Evolutionary conservation across 2,888 invertebrate genomes (phyloP).

Genomic region (Campopleginae sp.): DNA sequence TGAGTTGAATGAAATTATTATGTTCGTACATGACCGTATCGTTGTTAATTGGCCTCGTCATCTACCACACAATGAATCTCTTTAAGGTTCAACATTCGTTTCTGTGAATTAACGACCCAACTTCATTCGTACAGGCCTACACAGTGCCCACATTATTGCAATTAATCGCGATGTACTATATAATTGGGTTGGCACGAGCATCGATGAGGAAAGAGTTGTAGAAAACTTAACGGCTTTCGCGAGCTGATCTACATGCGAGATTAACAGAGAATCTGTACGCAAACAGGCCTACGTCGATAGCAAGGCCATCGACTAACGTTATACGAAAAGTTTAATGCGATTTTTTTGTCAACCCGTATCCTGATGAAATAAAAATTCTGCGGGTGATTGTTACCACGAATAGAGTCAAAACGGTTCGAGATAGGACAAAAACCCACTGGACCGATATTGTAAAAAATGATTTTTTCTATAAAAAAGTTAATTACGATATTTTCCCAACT

Average conservation of each 20-base stretch:
- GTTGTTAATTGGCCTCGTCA: slow-evolving; percentile 40
- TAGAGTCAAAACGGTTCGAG: not conserved
- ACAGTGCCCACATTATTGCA: not conserved
- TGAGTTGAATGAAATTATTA: slow-evolving; percentile 50
- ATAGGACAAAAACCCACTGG: not conserved
- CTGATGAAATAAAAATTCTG: not conserved
- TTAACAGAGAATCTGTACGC: not conserved
- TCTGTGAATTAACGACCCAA: slow-evolving; percentile 38
- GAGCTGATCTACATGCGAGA: not conserved
- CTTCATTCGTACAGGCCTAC: not conserved
- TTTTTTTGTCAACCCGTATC: not conserved
- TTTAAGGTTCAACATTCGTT: slow-evolving; percentile 28
- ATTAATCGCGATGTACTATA: not conserved
- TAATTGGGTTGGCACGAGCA: slow-evolving; percentile 7
- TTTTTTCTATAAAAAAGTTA: not conserved
- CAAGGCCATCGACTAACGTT: slow-evolving; percentile 1
- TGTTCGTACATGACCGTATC: slow-evolving; percentile 27
- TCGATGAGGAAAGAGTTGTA: not conserved
- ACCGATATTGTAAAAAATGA: not conserved
- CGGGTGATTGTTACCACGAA: not conserved
- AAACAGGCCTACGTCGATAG: not conserved
- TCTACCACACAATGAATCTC: slow-evolving; percentile 29
- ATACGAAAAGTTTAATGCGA: not conserved
- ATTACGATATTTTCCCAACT: not conserved
- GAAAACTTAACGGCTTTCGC: not conserved